Percentiles rank a stretch among this genome's conserved stretches.
Conservation (phyloP, 2,797 vertebrate genomes). For the Enteromius treurensis region DNA sequence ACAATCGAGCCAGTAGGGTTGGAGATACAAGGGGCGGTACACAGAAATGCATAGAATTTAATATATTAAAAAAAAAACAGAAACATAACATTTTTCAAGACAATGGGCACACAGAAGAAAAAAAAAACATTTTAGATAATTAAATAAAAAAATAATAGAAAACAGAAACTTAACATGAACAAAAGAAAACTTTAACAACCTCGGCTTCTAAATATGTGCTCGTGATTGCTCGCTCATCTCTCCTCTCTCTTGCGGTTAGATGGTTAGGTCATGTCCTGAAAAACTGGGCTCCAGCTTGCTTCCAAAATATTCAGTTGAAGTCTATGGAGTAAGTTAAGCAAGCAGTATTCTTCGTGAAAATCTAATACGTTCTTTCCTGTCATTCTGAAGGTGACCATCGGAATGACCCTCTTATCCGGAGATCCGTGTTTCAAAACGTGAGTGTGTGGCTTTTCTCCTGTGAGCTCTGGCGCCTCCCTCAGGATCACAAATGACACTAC, state of each 20-base stretch:
- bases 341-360: neutral
- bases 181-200: neutral
- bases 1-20: too few relatives aligned
- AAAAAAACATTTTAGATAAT: neutral
- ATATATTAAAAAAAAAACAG: too few relatives aligned
- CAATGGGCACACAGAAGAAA: neutral
- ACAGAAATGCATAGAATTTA: too few relatives aligned
- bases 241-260: too few relatives aligned
- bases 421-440: conserved; percentile 99
- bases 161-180: too few relatives aligned
- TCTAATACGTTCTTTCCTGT: neutral
- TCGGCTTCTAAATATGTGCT: neutral
- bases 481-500: conserved; percentile 6
- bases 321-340: neutral
- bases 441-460: conserved; percentile 68
- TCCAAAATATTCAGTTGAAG: neutral
- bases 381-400: conserved; percentile 86
- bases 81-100: neutral
- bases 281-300: neutral
- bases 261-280: neutral
- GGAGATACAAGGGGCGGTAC: too few relatives aligned
- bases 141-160: neutral
- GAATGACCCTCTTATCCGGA: conserved; percentile 94
- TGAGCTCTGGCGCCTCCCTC: conserved; percentile 28
- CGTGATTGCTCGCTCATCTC: neutral